Base-by-base conservation (phyloP, 1,140 invertebrate species). In the Drosophila pruinosa region DNA sequence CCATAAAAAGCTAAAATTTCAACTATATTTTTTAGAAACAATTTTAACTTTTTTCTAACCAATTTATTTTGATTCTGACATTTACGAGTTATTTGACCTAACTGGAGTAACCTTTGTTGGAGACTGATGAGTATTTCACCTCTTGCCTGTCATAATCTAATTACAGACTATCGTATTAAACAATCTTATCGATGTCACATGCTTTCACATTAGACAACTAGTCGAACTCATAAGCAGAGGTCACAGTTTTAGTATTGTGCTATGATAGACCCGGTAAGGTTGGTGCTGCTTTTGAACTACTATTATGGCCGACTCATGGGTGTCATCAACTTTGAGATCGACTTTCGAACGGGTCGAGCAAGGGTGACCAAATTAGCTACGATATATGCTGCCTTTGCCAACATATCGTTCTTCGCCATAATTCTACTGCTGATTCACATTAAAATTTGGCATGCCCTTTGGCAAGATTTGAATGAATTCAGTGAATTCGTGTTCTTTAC, bases 401-500 rank as follows among this genome's bases (percentile, higher is more conserved):
- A 48, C 19, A 0, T 24, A 0, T 21, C 41, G 7, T 12, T 22
- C 41, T 50, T 56, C 3, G 10, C 15, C 5, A n/a, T 74, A 15
- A 19, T 86, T 4, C 41, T 22, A 0, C 0, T 61, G 10, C 0
- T 52, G 3, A 0, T 64, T 0, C 28, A 4, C 8, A 19, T 14
- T 7, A 24, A 22, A 0, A 15, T 54, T 0, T 6, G 61, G 28
- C 3, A 15, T 7, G 0, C 10, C 0, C n/a, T 52, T 1, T 41
- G 43, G 14, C 5, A 0, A 3, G 8, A 26, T 0, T 36, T 52
- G 0, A 62, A 59, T 15, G 6, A 14, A 0, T 34, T 85, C 4
- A 59, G 80, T 10, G 56, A 80, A 4, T 70, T 74, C 4, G 62
- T 85, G 3, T 74, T 85, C 7, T 7, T 74, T 2, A 45, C 65